Percentiles rank a stretch among this genome's conserved stretches.
These are phyloP conservation scores for Poeciliopsis retropinna DNA, from an alignment of 2,113 vertebrate genomes.

Conservation along the genomic window DNA sequence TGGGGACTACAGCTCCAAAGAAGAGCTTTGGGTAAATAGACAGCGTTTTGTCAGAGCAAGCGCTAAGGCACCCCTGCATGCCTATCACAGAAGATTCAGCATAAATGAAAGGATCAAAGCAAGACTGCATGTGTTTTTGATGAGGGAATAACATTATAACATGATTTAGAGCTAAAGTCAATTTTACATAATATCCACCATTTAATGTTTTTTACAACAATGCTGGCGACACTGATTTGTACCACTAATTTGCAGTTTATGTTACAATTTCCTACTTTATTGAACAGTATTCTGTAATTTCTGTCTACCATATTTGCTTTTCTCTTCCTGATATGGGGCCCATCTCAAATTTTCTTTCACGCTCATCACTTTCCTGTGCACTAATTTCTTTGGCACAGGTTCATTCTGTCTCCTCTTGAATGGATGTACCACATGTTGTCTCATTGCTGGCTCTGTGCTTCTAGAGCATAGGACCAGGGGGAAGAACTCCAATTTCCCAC, in stretches of 20 bases:
- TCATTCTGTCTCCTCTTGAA: conserved; percentile 34
- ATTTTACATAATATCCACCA: no score
- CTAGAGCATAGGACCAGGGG: conserved; percentile 26
- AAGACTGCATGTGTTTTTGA: no score
- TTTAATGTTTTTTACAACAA: no score
- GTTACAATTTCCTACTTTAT: conserved; percentile 16
- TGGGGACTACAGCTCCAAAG: no score
- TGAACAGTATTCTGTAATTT: not conserved
- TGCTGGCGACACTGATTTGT: no score
- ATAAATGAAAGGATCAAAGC: no score
- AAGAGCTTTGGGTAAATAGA: no score
- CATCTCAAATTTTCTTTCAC: conserved; percentile 1
- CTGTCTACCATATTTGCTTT: conserved; percentile 6
- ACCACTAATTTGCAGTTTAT: not conserved
- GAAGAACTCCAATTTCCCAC: conserved; percentile 48
- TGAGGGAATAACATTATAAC: no score
- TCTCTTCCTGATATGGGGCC: conserved; percentile 2
- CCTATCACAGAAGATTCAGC: no score
- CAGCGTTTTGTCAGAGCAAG: no score
- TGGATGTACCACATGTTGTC: conserved; percentile 33
- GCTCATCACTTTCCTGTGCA: not conserved
- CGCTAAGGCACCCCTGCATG: no score
- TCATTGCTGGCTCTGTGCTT: conserved; percentile 25
- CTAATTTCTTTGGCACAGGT: conserved; percentile 34
- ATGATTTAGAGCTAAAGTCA: no score